Conservation (phyloP, 2,888 invertebrate species). For the Odontothrips loti region DNA sequence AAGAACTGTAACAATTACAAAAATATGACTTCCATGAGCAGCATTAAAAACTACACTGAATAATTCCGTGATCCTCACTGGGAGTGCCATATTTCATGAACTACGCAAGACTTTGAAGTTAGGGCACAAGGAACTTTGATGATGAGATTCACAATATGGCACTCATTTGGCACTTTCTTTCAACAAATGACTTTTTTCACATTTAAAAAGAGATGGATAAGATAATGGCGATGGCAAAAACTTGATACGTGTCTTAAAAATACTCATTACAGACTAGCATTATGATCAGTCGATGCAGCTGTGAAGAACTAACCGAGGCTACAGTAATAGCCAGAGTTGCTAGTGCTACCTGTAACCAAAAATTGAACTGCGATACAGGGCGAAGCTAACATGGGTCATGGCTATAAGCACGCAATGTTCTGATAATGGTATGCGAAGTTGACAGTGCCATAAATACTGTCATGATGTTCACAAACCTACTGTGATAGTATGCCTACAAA, state of each 20-base stretch:
- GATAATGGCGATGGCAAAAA: neutral
- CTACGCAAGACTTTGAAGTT: neutral
- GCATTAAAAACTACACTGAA: slow-evolving; percentile 12
- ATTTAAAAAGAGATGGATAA: neutral
- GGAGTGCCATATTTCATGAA: slow-evolving; percentile 2
- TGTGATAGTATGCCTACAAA: neutral
- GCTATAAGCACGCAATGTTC: neutral
- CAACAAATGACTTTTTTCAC: slow-evolving; percentile 11
- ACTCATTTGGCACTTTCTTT: slow-evolving; percentile 27
- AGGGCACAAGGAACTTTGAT: neutral
- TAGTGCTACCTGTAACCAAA: slow-evolving; percentile 21
- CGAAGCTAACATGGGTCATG: neutral
- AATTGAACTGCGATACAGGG: neutral
- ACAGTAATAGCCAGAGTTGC: neutral
- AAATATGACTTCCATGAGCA: slow-evolving; percentile 27
- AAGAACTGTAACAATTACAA: slow-evolving; percentile 16
- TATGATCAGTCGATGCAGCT: neutral
- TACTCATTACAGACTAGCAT: slow-evolving; percentile 6
- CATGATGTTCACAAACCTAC: neutral
- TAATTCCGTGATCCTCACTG: neutral
- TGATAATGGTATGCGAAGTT: neutral
- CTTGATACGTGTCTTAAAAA: neutral
- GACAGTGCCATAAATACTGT: neutral
- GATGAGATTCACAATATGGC: slow-evolving; percentile 21
- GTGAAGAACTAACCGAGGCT: slow-evolving; percentile 15